phyloP scores from a whole-genome alignment of 1,140 invertebrate genomes.

The Drosophila nikananu region DNA sequence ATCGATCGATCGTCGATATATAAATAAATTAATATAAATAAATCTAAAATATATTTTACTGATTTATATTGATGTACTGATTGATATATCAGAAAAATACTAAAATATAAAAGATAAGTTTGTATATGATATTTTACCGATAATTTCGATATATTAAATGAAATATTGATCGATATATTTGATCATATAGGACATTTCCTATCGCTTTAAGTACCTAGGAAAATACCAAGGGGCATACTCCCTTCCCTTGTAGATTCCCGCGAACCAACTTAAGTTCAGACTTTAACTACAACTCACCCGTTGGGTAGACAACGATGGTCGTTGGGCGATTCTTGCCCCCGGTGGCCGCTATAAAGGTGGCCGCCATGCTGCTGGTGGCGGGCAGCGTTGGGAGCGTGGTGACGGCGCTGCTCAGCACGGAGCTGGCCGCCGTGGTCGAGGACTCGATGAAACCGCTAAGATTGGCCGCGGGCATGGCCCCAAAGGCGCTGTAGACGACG shows the following conservation, averaged over 20 bases:
- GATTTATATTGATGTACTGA: too few relatives aligned
- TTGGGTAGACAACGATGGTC: constrained; percentile 81
- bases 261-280: neutral
- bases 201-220: too few relatives aligned
- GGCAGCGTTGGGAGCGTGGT: constrained; percentile 43
- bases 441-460: constrained; percentile 72
- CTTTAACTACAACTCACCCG: constrained; percentile 67
- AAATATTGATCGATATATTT: too few relatives aligned
- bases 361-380: constrained; percentile 44
- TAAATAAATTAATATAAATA: too few relatives aligned
- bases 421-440: constrained; percentile 63
- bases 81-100: neutral
- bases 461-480: constrained; percentile 32
- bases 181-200: too few relatives aligned
- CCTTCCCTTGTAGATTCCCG: too few relatives aligned
- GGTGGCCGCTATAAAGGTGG: constrained; percentile 64
- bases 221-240: too few relatives aligned
- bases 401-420: constrained; percentile 51
- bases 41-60: too few relatives aligned
- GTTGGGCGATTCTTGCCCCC: constrained; percentile 79
- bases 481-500: constrained; percentile 50
- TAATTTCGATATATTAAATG: too few relatives aligned
- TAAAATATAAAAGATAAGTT: too few relatives aligned
- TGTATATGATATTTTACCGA: too few relatives aligned
- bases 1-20: too few relatives aligned